Conservation (phyloP, 2,888 invertebrate species). For the Villa cingulata region DNA sequence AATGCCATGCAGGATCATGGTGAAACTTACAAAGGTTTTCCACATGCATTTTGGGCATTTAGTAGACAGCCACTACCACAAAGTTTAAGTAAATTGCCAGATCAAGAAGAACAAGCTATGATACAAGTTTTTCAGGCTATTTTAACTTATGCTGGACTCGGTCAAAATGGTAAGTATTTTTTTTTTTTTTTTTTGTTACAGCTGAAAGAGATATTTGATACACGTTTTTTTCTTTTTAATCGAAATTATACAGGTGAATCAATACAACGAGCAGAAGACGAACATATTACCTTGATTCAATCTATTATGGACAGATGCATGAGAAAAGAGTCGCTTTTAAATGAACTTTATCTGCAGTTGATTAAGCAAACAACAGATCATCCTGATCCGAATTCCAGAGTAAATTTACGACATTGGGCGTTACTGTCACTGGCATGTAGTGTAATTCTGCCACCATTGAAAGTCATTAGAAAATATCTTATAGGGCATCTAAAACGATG, state of each 20-base stretch:
- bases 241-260: conserved; percentile 38
- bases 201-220: not conserved
- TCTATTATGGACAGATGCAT: conserved; percentile 80
- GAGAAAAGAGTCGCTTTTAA: conserved; percentile 74
- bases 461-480: conserved; percentile 71
- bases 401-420: conserved; percentile 86
- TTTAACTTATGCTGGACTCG: conserved; percentile 76
- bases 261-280: conserved; percentile 64
- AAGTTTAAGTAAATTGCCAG: conserved; percentile 69
- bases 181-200: too few relatives aligned
- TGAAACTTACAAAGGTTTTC: conserved; percentile 77
- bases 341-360: conserved; percentile 82
- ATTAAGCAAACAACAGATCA: conserved; percentile 90
- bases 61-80: conserved; percentile 66
- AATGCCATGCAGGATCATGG: conserved; percentile 52
- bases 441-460: conserved; percentile 74
- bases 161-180: conserved; percentile 44
- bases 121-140: conserved; percentile 80
- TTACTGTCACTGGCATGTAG: conserved; percentile 66
- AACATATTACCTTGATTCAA: conserved; percentile 79
- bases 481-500: conserved; percentile 81
- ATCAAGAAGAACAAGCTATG: conserved; percentile 75
- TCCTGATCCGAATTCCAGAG: conserved; percentile 76
- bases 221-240: not conserved
- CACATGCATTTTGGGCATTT: conserved; percentile 83